These are phyloP conservation scores for Rhopalosiphum nymphaeae DNA, from an alignment of 2,888 invertebrate species.

Conservation along the genomic window DNA sequence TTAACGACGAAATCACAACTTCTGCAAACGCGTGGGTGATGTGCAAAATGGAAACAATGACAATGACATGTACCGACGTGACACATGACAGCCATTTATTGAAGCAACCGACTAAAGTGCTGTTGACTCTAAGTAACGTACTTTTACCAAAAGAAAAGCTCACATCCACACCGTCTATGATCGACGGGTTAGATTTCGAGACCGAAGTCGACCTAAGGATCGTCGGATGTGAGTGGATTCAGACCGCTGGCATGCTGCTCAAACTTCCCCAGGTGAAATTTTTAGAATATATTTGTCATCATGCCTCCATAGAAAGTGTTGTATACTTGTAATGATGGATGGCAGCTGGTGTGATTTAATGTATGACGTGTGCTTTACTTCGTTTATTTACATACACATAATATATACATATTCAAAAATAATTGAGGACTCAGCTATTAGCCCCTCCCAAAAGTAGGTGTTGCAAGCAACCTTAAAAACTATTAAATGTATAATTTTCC, in stretches of 20 bases:
- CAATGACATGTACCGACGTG: background rate
- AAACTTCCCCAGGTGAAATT: constrained; percentile 88
- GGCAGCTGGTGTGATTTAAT: background rate
- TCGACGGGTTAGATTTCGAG: constrained; percentile 92
- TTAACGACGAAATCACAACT: background rate
- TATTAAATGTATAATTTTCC: background rate
- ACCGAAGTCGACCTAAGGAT: constrained; percentile 93
- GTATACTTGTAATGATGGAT: background rate
- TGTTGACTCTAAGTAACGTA: constrained; percentile 92
- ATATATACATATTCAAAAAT: too few relatives aligned
- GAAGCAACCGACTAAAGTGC: constrained; percentile 75
- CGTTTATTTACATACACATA: background rate
- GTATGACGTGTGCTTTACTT: background rate
- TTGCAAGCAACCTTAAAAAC: too few relatives aligned
- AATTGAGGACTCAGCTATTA: too few relatives aligned
- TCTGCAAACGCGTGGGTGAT: background rate
- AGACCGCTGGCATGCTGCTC: constrained; percentile 96
- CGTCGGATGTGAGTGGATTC: constrained; percentile 97
- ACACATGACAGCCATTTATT: constrained; percentile 34
- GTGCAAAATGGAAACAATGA: constrained; percentile 60
- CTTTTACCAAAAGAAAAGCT: constrained; percentile 90
- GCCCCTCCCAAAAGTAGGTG: too few relatives aligned
- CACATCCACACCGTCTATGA: constrained; percentile 89
- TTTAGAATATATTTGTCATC: background rate
- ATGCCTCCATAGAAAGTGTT: background rate